phyloP scores from a whole-genome alignment of 2,113 vertebrate species.

The Chrysochloris asiatica region DNA sequence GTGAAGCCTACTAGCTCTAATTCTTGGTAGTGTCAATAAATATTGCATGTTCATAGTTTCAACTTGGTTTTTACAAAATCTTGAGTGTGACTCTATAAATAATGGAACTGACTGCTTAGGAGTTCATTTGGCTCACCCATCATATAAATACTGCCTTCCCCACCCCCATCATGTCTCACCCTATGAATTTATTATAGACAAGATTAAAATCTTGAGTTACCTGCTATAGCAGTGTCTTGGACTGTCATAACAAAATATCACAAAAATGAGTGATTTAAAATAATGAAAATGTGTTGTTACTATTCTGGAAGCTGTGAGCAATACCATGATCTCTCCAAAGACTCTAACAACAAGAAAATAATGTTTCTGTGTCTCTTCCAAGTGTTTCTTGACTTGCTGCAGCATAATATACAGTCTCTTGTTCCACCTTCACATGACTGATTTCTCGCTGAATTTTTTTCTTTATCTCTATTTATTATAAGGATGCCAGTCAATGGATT shows the following conservation, averaged over 20 bases:
- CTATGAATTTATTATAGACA: not conserved
- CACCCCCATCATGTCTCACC: not conserved
- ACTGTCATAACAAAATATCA: not conserved
- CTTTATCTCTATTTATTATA: not conserved
- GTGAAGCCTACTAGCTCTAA: not conserved
- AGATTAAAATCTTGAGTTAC: not conserved
- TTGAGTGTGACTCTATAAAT: not conserved
- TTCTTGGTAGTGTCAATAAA: not conserved
- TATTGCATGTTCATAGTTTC: not conserved
- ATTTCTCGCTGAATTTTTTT: not conserved
- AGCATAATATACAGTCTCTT: not conserved
- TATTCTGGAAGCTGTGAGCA: not conserved
- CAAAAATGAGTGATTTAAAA: not conserved
- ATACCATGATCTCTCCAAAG: not conserved
- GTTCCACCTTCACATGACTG: not conserved
- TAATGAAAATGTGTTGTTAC: not conserved
- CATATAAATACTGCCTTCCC: not conserved
- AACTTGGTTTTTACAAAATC: constrained; percentile 36
- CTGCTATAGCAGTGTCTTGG: not conserved
- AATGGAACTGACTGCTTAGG: not conserved
- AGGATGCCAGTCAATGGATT: not conserved
- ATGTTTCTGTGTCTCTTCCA: not conserved
- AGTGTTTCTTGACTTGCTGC: not conserved
- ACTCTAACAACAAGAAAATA: not conserved
- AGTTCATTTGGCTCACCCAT: not conserved